These are phyloP conservation scores for Lithobius niger DNA, from an alignment of 1,140 invertebrate species.

Conservation along the genomic window DNA sequence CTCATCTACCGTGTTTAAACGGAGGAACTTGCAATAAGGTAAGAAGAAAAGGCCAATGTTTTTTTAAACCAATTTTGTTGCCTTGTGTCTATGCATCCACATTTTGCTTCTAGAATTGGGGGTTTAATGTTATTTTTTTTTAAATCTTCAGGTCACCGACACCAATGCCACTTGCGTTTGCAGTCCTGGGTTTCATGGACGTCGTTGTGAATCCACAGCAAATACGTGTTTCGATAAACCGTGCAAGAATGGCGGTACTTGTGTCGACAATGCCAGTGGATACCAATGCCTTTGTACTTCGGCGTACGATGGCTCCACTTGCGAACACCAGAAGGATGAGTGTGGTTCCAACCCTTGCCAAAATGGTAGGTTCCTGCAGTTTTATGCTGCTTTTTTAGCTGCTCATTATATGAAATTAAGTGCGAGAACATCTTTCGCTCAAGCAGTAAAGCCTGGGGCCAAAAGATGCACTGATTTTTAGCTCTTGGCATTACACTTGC, in stretches of 20 bases:
- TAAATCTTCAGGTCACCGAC: constrained; percentile 54
- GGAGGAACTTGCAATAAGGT: constrained; percentile 65
- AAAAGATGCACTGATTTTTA: too few species aligned
- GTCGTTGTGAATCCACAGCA: constrained; percentile 59
- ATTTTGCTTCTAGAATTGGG: constrained; percentile 4
- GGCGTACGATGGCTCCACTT: constrained; percentile 63
- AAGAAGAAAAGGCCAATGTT: too few species aligned
- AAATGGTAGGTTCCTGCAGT: constrained; percentile 39
- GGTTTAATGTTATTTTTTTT: constrained; percentile 10
- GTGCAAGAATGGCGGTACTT: constrained; percentile 67
- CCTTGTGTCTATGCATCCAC: constrained; percentile 14
- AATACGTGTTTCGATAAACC: constrained; percentile 64
- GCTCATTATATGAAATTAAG: too few species aligned
- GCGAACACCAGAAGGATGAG: constrained; percentile 59
- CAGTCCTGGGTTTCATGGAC: constrained; percentile 61
- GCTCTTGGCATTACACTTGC: too few species aligned
- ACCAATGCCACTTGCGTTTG: constrained; percentile 58
- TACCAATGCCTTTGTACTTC: constrained; percentile 61
- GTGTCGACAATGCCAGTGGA: constrained; percentile 46
- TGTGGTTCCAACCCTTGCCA: constrained; percentile 66
- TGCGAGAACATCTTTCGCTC: too few species aligned
- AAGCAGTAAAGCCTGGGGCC: too few species aligned
- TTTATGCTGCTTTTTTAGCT: too few species aligned
- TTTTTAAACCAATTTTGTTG: constrained; percentile 6
- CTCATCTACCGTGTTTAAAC: constrained; percentile 54